These are phyloP conservation scores for Hyppa rectilinea DNA, from an alignment of 2,888 invertebrate genomes.

Conservation along the genomic window DNA sequence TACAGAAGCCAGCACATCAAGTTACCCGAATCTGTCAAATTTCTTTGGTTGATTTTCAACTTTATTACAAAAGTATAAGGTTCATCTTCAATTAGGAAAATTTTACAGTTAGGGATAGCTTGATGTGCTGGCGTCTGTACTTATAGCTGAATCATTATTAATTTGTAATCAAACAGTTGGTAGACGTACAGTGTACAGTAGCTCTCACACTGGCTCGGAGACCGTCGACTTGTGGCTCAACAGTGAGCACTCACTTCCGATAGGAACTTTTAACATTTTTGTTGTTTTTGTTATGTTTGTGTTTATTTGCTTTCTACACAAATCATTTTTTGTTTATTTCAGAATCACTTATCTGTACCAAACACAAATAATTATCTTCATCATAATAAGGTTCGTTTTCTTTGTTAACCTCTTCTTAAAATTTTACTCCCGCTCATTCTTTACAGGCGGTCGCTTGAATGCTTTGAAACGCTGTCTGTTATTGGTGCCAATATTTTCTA, in stretches of 20 bases:
- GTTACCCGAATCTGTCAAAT: no score
- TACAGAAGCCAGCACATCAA: no score
- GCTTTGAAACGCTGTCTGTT: slow-evolving; percentile 78
- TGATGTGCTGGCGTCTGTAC: no score
- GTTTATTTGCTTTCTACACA: slow-evolving; percentile 91
- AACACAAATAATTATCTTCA: slow-evolving; percentile 96
- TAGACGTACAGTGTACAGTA: slow-evolving; percentile 57
- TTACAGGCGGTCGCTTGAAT: slow-evolving; percentile 79
- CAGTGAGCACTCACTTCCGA: slow-evolving; percentile 61
- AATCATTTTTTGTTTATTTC: slow-evolving; percentile 93
- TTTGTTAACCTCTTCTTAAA: slow-evolving; percentile 87
- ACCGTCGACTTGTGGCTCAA: slow-evolving; percentile 62
- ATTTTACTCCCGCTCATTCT: slow-evolving; percentile 78
- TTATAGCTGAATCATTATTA: slow-evolving; percentile 47
- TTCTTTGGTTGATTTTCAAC: no score
- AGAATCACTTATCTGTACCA: slow-evolving; percentile 97
- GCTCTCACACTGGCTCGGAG: slow-evolving; percentile 70
- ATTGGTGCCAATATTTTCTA: slow-evolving; percentile 63
- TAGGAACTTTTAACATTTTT: slow-evolving; percentile 76
- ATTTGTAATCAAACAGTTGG: slow-evolving; percentile 30
- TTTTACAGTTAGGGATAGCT: no score
- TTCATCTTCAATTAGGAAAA: no score
- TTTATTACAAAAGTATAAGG: no score
- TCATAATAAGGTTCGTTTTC: slow-evolving; percentile 94
- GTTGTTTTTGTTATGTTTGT: slow-evolving; percentile 86